Evolutionary conservation across 2,113 vertebrate species (phyloP).

Genomic region (Rana temporaria): DNA sequence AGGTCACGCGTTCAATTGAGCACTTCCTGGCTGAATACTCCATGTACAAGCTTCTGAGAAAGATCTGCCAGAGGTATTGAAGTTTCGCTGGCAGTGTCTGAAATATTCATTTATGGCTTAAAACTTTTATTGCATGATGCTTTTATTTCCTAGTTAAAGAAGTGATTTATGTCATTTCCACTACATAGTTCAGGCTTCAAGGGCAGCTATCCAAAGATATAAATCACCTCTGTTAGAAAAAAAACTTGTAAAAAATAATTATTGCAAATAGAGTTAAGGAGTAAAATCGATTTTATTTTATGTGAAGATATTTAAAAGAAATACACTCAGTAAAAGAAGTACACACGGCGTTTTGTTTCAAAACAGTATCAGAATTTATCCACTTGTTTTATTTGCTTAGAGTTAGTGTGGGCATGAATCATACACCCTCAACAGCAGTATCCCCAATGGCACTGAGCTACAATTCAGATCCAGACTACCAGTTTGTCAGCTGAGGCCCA

Average conservation of each 20-base stretch:
- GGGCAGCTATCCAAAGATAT: neutral
- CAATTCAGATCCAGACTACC: too few species aligned
- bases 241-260: neutral
- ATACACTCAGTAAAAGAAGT: too few species aligned
- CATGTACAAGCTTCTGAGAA: neutral
- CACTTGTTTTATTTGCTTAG: too few species aligned
- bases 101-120: neutral
- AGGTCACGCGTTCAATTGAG: neutral
- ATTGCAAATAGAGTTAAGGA: neutral
- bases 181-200: neutral
- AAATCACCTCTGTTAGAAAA: neutral
- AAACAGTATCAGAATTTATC: too few species aligned
- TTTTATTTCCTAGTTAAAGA: neutral
- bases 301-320: neutral
- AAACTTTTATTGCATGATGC: neutral
- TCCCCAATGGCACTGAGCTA: too few species aligned
- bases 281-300: neutral
- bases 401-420: too few species aligned
- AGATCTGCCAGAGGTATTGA: too few species aligned
- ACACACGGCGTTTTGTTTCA: too few species aligned
- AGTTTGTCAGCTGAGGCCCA: too few species aligned
- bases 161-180: neutral
- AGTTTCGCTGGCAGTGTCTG: too few species aligned
- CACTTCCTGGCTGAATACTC: neutral
- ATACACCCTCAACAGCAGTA: too few species aligned